Conservation (phyloP, 2,797 vertebrate genomes). For the Gambusia yucatana region DNA sequence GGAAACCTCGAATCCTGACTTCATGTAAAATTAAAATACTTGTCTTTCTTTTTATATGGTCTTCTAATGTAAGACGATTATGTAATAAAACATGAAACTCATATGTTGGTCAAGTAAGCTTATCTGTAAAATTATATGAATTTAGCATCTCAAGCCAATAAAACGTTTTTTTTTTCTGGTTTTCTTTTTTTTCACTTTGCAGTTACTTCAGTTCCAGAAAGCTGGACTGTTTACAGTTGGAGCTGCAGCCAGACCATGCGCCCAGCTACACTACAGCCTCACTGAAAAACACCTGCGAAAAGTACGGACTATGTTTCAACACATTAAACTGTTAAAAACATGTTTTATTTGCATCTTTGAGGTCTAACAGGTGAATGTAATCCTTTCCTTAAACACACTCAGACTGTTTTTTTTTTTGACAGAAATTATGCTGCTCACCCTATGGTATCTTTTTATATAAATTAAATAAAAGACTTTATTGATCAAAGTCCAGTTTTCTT, state of each 20-base stretch:
- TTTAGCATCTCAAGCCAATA: slow-evolving; percentile 1
- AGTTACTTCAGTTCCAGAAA: slow-evolving; percentile 88
- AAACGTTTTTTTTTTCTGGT: slow-evolving; percentile 1
- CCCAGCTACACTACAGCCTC: slow-evolving; percentile 87
- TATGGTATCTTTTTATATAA: neutral
- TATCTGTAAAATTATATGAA: neutral
- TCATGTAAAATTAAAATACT: neutral
- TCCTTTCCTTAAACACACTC: neutral
- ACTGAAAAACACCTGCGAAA: slow-evolving; percentile 80
- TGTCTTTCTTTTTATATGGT: neutral
- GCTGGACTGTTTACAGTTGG: slow-evolving; percentile 81
- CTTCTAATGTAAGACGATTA: neutral
- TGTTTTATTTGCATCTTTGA: neutral
- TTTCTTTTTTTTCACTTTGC: slow-evolving; percentile 14
- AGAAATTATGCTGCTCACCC: neutral
- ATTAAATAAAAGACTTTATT: neutral
- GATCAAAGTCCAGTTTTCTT: neutral
- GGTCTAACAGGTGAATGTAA: neutral
- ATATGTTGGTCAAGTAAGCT: neutral
- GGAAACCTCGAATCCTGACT: neutral
- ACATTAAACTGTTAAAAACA: neutral
- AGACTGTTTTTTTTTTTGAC: neutral
- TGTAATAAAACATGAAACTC: neutral
- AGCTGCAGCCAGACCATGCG: slow-evolving; percentile 85
- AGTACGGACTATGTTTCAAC: slow-evolving; percentile 54